Conservation (phyloP, 2,888 invertebrate species). For the Cinara cedri region DNA sequence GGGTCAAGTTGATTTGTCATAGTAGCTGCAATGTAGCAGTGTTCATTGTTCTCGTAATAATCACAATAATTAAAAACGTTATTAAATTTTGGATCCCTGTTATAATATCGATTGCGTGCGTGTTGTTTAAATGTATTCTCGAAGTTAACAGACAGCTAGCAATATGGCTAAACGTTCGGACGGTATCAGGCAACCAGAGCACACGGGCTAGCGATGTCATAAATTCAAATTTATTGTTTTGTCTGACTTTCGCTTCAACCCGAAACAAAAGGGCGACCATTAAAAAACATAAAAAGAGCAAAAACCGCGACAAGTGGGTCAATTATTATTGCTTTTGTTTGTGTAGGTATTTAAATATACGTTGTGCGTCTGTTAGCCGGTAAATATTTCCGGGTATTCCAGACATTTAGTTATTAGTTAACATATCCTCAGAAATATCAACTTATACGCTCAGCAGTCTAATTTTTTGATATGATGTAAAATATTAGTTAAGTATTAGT, state of each 20-base stretch:
- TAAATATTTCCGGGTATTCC: slow-evolving; percentile 50
- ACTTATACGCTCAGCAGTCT: too few relatives aligned
- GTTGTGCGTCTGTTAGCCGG: slow-evolving; percentile 9
- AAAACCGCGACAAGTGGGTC: slow-evolving; percentile 51
- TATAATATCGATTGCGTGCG: neutral
- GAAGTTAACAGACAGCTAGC: neutral
- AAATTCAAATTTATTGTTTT: slow-evolving; percentile 50
- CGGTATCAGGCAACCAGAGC: slow-evolving; percentile 23
- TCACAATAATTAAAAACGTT: slow-evolving; percentile 14
- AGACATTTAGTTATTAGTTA: slow-evolving; percentile 32
- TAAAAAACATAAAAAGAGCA: slow-evolving; percentile 43
- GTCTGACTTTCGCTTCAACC: slow-evolving; percentile 47
- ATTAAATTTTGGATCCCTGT: neutral
- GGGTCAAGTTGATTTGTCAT: slow-evolving; percentile 45
- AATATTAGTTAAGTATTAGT: too few relatives aligned
- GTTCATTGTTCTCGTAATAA: slow-evolving; percentile 3
- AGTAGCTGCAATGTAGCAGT: neutral
- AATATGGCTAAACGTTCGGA: slow-evolving; percentile 4
- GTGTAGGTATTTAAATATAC: slow-evolving; percentile 27
- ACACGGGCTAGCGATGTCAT: slow-evolving; percentile 29
- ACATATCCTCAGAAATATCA: too few relatives aligned
- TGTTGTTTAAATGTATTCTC: neutral
- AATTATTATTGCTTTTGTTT: slow-evolving; percentile 43
- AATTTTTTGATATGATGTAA: too few relatives aligned
- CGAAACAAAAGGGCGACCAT: slow-evolving; percentile 50